Evolutionary conservation across 2,888 invertebrate genomes (phyloP).

Genomic region (Erebia palarica): DNA sequence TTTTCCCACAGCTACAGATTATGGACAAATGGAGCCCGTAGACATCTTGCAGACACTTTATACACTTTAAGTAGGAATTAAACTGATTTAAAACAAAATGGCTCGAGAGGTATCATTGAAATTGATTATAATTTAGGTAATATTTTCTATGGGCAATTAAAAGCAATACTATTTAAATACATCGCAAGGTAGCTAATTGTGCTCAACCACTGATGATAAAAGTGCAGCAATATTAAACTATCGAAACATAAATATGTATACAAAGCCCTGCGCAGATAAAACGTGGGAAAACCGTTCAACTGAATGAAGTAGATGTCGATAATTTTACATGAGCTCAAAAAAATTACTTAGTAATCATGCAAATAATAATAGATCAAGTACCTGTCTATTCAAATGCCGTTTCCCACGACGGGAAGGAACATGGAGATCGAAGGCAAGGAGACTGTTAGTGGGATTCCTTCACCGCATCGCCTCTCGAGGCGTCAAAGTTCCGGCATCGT

Average conservation of each 20-base stretch:
- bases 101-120: no score
- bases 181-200: not conserved
- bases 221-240: constrained; percentile 12
- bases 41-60: no score
- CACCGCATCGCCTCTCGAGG: constrained; percentile 51
- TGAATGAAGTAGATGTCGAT: not conserved
- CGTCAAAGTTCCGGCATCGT: constrained; percentile 46
- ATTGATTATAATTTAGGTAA: not conserved
- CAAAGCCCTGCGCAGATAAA: not conserved
- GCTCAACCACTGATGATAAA: not conserved
- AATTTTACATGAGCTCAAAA: constrained; percentile 8
- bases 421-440: constrained; percentile 42
- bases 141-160: not conserved
- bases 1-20: no score
- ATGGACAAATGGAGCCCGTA: no score
- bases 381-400: constrained; percentile 32
- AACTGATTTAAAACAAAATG: no score
- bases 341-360: constrained; percentile 13
- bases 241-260: not conserved
- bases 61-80: no score
- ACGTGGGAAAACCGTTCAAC: constrained; percentile 29
- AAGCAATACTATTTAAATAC: not conserved
- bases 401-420: constrained; percentile 47
- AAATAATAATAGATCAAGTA: constrained; percentile 19
- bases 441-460: constrained; percentile 48